These are phyloP conservation scores for Drosophila lini DNA, from an alignment of 1,140 invertebrate genomes.

Conservation along the genomic window DNA sequence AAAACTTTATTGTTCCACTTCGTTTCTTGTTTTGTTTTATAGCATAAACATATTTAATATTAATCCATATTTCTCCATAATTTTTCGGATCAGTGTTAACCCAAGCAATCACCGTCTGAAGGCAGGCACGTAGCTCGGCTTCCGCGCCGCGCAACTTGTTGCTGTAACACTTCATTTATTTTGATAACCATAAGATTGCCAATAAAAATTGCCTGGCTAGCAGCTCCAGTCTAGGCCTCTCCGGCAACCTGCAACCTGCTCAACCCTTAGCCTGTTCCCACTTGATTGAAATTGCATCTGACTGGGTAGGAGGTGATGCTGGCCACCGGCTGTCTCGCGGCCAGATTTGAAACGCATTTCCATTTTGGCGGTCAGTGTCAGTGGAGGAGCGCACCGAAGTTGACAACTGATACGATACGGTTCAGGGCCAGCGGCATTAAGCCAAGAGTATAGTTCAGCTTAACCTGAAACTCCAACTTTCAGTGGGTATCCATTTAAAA, in stretches of 20 bases:
- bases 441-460: background rate
- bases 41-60: background rate
- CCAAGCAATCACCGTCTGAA: constrained; percentile 49
- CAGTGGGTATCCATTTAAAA: constrained; percentile 16
- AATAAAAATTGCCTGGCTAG: constrained; percentile 59
- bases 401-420: constrained; percentile 74
- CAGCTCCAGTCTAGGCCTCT: constrained; percentile 21
- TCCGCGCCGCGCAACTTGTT: constrained; percentile 72
- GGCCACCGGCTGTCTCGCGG: constrained; percentile 42
- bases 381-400: constrained; percentile 58
- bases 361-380: constrained; percentile 75
- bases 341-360: constrained; percentile 72
- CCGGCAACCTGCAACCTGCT: constrained; percentile 1
- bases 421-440: constrained; percentile 59
- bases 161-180: constrained; percentile 81
- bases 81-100: constrained; percentile 23
- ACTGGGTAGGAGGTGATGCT: constrained; percentile 26
- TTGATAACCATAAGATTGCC: constrained; percentile 82
- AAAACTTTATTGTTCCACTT: no score
- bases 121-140: constrained; percentile 67
- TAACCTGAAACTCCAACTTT: background rate
- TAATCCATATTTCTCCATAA: background rate
- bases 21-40: background rate
- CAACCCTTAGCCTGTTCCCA: constrained; percentile 75
- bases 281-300: constrained; percentile 76